Base-by-base conservation (phyloP, 2,797 vertebrate species). In the Argentina silus region DNA sequence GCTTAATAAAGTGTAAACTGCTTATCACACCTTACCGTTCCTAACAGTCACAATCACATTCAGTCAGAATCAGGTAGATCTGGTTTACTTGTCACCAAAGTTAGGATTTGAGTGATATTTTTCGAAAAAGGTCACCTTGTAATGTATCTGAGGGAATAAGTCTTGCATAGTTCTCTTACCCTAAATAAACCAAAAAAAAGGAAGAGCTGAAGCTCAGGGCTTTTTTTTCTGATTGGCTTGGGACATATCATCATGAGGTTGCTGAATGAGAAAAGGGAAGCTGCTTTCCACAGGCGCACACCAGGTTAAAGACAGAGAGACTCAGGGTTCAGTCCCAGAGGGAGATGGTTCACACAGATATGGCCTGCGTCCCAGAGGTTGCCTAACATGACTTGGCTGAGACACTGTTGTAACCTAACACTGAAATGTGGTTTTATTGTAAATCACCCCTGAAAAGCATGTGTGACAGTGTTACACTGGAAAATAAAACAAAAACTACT, bases 321-420 rank as follows among this genome's bases (percentile, higher is more conserved):
- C 72, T 67, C 12, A 50, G 53, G 65, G 57, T 1, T 64, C 53
- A 50, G 67, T 76, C 75, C 82, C 81, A 78, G 72, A 74, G 75
- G 67, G 75, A 78, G 77, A 74, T 80, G 42, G 44, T 80, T 43
- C 78, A 76, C 50, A 79, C 76, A 7, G 66, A 85, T 78, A 80
- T 75, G 72, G 70, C 48, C 72, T 81, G 75, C 72, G 80, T 84
- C 4, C 6, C 27, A 12, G 65, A 81, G 72, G 72, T 83, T 87
- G 71, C 80, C 15, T 47, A 80, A 73, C 70, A 79, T 47, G 53
- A 69, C 81, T 23, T 75, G 74, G 51, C 44, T 81, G 80, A 83
- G 68, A 79, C 61, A 76, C 69, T 74, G 76, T 73, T 56, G 68
- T 85, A 81, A 72, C 78, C 84, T 83, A 83, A 84, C 50, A 76